Conservation (phyloP, 2,113 vertebrate genomes). For the Channa argus region DNA sequence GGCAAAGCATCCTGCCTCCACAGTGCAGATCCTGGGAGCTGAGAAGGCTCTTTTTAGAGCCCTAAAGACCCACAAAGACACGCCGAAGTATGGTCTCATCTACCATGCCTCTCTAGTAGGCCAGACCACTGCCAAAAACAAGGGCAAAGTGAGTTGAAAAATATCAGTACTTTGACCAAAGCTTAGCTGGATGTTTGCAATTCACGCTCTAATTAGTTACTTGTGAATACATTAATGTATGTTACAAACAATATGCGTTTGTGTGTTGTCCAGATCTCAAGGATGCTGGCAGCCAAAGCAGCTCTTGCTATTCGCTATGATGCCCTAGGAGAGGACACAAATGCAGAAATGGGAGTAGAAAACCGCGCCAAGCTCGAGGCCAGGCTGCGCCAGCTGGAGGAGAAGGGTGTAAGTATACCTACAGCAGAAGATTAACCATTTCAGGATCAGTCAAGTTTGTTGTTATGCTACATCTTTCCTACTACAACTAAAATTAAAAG, state of each 20-base stretch:
- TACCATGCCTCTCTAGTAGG: conserved; percentile 98
- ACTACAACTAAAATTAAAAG: too few species aligned
- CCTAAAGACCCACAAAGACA: conserved; percentile 94
- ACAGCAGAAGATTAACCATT: neutral
- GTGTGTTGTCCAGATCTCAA: conserved; percentile 86
- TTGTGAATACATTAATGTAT: neutral
- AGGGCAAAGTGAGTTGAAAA: conserved; percentile 90
- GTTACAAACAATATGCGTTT: neutral
- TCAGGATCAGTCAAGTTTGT: neutral
- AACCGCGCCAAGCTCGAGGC: conserved; percentile 95
- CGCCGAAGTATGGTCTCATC: conserved; percentile 98
- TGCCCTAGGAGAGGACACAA: conserved; percentile 94
- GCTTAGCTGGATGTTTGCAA: too few species aligned
- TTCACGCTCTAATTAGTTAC: too few species aligned
- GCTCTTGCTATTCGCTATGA: conserved; percentile 94
- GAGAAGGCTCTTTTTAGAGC: conserved; percentile 98
- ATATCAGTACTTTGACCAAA: accelerated
- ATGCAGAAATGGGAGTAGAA: conserved; percentile 92
- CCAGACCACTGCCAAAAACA: conserved; percentile 94
- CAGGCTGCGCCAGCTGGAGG: conserved; percentile 90
- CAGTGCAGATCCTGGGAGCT: conserved; percentile 96
- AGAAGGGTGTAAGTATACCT: conserved; percentile 89
- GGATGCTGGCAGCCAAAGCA: conserved; percentile 96
- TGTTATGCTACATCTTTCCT: too few species aligned
- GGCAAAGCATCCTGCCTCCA: conserved; percentile 98